Evolutionary conservation across 2,888 invertebrate species (phyloP), one percentile per base, ranked within the genome.

Genomic region (Philonicus albiceps): DNA sequence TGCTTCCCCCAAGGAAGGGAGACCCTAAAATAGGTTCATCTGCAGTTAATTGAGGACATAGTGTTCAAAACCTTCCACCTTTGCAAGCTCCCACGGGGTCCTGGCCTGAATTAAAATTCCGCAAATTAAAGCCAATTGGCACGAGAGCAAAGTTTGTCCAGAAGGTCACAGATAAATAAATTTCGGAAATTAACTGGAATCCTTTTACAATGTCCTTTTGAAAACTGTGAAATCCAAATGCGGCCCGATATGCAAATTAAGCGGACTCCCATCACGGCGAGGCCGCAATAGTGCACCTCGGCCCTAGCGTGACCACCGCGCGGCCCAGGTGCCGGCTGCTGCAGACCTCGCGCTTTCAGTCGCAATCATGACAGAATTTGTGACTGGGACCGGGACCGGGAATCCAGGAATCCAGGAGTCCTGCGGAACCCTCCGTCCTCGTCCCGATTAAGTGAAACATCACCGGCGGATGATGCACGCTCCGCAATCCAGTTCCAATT

Each of bases 391-490:
- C 37, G 37, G 11, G 37, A 37, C 16, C 16, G 40, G 40, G 40
- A 16, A 8, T 43, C 40, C 40, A 43, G 40, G 40, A 43, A 2
- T 43, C 13, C 31, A 31, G 31, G 31, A 40, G 2, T 40, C 40
- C 40, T n/a, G 4, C 3, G 49, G 37, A 2, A 11, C 19, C 55
- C 55, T 22, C 55, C 34, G 11, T 64, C 31, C 31, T n/a, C 27
- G 8, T 53, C 8, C 75, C 81, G 81, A 34, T 81, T 84, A 73
- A 84, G 40, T 84, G 84, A 84, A 84, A 84, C 84, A 84, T 84
- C 72, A 84, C 16, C 84, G 34, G 43, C 13, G 40, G 73, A 72
- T 37, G 84, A 84, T 73, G 84, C 84, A 30, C 73, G 49, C 73
- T 73, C 73, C 72, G 34, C 84, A 43, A 64, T 84, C 73, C 72